phyloP scores from a whole-genome alignment of 2,888 invertebrate genomes.

The Xestia rhomboidea region DNA sequence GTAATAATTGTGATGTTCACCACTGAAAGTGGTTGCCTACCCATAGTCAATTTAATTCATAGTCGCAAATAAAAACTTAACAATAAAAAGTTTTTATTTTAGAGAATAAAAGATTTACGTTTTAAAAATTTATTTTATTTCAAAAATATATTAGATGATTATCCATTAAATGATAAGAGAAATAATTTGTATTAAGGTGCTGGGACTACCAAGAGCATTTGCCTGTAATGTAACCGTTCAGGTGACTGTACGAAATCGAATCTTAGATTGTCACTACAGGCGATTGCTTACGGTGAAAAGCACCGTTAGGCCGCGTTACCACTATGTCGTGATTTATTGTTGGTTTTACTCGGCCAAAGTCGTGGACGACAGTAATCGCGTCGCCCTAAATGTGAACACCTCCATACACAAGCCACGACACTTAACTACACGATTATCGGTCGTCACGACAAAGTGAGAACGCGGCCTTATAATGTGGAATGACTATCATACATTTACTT shows the following conservation, averaged over 20 bases:
- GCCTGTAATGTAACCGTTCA: neutral
- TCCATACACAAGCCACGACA: too few relatives aligned
- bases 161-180: constrained; percentile 7
- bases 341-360: too few relatives aligned
- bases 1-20: constrained; percentile 5
- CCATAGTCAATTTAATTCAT: constrained; percentile 22
- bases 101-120: constrained; percentile 34
- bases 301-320: neutral
- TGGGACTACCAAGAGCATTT: neutral
- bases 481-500: constrained; percentile 15
- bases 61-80: too few relatives aligned
- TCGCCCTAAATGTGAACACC: too few relatives aligned
- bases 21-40: neutral
- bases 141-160: constrained; percentile 30
- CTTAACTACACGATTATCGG: too few relatives aligned
- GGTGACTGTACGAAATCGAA: neutral
- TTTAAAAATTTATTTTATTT: constrained; percentile 19
- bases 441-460: too few relatives aligned
- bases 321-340: too few relatives aligned
- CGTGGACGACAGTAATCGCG: too few relatives aligned
- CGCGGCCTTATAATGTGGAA: constrained; percentile 8
- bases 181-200: constrained; percentile 9
- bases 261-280: neutral
- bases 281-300: neutral
- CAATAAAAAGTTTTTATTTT: constrained; percentile 38